Conservation (phyloP, 2,888 invertebrate genomes). For the Phengaris arion region DNA sequence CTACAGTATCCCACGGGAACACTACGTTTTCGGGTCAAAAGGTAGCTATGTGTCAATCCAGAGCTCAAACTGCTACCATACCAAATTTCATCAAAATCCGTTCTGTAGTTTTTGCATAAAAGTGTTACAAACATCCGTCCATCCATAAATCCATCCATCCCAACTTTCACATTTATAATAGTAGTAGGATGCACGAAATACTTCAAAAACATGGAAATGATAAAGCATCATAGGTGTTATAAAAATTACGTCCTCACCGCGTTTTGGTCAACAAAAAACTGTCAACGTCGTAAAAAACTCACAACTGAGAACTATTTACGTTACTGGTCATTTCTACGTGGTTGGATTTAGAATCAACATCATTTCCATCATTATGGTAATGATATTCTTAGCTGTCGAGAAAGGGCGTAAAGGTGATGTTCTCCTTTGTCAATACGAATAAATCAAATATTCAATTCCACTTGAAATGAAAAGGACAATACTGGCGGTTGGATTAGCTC, state of each 20-base stretch:
- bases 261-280: conserved; percentile 12
- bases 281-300: conserved; percentile 1
- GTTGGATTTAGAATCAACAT: conserved; percentile 32
- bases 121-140: no score
- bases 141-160: no score
- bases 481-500: conserved; percentile 64
- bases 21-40: no score
- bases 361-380: conserved; percentile 63
- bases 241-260: background rate
- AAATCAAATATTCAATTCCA: conserved; percentile 57
- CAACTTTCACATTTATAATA: no score
- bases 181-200: no score
- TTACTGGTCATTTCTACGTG: conserved; percentile 12
- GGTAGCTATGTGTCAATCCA: no score
- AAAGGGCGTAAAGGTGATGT: conserved; percentile 56
- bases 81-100: no score
- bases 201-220: background rate
- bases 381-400: conserved; percentile 43
- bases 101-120: no score
- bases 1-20: no score
- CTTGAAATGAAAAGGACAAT: conserved; percentile 53
- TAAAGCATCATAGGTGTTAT: background rate
- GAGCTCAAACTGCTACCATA: no score
- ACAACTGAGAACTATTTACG: conserved; percentile 1
- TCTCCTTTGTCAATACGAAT: conserved; percentile 51